phyloP scores from a whole-genome alignment of 2,888 invertebrate genomes.

The Chloroclystis v-ata region DNA sequence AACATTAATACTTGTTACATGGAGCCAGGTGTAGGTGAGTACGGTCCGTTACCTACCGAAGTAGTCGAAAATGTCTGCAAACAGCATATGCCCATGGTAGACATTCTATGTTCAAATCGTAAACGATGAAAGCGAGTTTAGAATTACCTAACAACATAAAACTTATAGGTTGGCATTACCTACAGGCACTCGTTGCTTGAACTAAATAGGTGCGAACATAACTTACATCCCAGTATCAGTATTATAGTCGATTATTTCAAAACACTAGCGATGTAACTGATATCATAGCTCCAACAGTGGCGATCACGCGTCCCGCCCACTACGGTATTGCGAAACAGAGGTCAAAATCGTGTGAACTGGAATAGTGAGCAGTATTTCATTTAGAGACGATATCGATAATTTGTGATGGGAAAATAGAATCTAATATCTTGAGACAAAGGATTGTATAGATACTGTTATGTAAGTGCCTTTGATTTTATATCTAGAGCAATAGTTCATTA shows the following conservation, averaged over 20 bases:
- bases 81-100: too few species aligned
- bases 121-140: too few species aligned
- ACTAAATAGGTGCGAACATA: background rate
- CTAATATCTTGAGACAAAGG: slow-evolving; percentile 12
- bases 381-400: slow-evolving; percentile 29
- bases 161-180: too few species aligned
- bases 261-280: slow-evolving; percentile 19
- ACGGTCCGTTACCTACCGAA: too few species aligned
- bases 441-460: background rate
- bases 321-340: slow-evolving; percentile 28
- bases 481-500: too few species aligned
- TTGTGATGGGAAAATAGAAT: slow-evolving; percentile 23
- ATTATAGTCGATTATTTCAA: slow-evolving; percentile 4
- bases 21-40: too few species aligned
- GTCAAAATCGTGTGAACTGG: slow-evolving; percentile 32
- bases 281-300: slow-evolving; percentile 15
- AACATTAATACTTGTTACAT: too few species aligned
- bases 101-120: too few species aligned
- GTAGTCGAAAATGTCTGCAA: too few species aligned
- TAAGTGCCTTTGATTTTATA: background rate
- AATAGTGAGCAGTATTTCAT: slow-evolving; percentile 28
- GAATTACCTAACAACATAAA: too few species aligned
- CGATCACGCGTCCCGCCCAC: slow-evolving; percentile 28
- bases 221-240: background rate
- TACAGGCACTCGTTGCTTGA: background rate